Conservation (phyloP, 2,113 vertebrate genomes). For the Bos javanicus region DNA sequence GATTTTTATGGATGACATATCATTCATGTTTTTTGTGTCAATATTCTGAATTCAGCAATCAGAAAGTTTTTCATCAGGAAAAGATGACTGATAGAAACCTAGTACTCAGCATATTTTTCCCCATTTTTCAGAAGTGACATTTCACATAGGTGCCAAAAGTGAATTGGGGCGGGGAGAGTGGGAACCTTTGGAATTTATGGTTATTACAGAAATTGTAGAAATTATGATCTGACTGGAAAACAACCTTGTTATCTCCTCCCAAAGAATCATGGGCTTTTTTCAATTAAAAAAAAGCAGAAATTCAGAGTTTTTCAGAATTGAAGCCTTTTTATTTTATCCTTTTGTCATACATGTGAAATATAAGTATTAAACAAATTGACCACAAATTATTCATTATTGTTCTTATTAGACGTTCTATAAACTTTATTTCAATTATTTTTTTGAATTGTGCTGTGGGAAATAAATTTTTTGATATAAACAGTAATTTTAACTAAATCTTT, state of each 20-base stretch:
- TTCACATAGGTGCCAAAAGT: conserved; percentile 73
- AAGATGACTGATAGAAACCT: neutral
- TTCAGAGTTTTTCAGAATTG: conserved; percentile 48
- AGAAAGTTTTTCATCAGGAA: neutral
- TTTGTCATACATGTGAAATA: neutral
- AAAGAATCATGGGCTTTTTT: conserved; percentile 67
- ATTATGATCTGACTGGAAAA: conserved; percentile 21
- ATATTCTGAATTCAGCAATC: neutral
- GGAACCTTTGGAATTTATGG: conserved; percentile 8
- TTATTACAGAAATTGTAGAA: conserved; percentile 46
- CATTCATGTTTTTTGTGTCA: neutral
- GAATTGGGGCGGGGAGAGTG: neutral
- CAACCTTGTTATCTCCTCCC: conserved; percentile 46
- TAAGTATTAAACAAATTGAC: neutral
- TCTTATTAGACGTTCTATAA: neutral
- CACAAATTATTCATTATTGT: neutral
- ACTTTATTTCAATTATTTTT: neutral
- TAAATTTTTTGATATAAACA: neutral
- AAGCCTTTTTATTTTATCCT: conserved; percentile 33
- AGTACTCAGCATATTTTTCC: neutral
- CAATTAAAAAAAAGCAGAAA: conserved; percentile 16
- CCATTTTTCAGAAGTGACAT: conserved; percentile 54
- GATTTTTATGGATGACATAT: neutral
- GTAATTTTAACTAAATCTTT: conserved; percentile 7
- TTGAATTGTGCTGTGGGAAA: neutral